Evolutionary conservation across 2,797 vertebrate species (phyloP).

Genomic region (Sparidentex hasta): DNA sequence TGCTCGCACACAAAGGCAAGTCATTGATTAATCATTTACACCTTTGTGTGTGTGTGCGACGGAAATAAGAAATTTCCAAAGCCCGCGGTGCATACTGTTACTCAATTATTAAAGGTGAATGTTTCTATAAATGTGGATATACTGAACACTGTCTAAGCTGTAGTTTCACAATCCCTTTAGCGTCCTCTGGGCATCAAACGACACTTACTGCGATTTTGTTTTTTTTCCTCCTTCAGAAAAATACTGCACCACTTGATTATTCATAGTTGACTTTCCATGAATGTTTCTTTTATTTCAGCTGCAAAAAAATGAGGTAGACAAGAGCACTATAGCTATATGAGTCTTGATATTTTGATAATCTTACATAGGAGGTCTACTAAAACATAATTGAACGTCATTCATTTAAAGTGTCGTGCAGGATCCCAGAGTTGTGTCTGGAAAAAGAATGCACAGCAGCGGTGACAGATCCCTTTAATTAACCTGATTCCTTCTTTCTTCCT

Average conservation of each 20-base stretch:
- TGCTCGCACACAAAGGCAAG: constrained; percentile 19
- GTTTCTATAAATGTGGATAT: background rate
- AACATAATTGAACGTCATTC: background rate
- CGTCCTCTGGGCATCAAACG: background rate
- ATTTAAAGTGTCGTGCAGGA: constrained; percentile 2
- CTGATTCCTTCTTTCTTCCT: constrained; percentile 43
- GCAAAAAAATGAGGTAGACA: background rate
- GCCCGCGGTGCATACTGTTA: background rate
- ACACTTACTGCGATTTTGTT: background rate
- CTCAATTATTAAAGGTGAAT: constrained; percentile 1
- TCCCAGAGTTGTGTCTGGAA: background rate
- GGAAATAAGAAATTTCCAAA: background rate
- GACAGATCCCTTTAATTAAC: constrained; percentile 62
- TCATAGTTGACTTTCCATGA: background rate
- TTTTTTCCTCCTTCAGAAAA: constrained; percentile 17
- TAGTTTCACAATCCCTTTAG: background rate
- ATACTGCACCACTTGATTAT: background rate
- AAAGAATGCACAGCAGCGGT: constrained; percentile 16
- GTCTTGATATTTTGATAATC: background rate
- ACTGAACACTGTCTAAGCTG: background rate
- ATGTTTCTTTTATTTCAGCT: constrained; percentile 6
- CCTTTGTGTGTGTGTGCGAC: background rate
- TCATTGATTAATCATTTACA: constrained; percentile 18
- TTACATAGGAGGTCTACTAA: background rate
- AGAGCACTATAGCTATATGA: background rate